These are phyloP conservation scores for Pimpla rufipes DNA, from an alignment of 2,888 invertebrate genomes.

Conservation along the genomic window DNA sequence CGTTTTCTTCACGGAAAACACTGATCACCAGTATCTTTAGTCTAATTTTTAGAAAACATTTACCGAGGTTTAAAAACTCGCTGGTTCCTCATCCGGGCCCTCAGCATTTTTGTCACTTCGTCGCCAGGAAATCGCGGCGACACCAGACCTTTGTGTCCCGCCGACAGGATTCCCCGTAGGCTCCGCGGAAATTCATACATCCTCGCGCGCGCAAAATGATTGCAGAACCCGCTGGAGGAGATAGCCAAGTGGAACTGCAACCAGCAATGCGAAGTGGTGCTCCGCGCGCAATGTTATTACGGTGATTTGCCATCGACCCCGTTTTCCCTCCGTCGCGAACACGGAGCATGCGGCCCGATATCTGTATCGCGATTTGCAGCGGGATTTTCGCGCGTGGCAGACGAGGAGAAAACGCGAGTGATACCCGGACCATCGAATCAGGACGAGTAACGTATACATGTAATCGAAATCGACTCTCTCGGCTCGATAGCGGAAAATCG, in stretches of 20 bases:
- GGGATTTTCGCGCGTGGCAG: not conserved
- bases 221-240: not conserved
- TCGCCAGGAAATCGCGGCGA: too few species aligned
- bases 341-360: not conserved
- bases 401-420: not conserved
- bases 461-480: not conserved
- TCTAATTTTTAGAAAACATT: too few species aligned
- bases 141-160: too few species aligned
- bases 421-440: not conserved
- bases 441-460: not conserved
- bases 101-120: too few species aligned
- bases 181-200: not conserved
- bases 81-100: too few species aligned
- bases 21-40: too few species aligned
- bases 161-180: not conserved
- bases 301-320: not conserved
- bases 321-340: not conserved
- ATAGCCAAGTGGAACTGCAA: not conserved
- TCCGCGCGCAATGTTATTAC: slow-evolving; percentile 1
- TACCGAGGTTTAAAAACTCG: too few species aligned
- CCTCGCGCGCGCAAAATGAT: not conserved
- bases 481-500: not conserved
- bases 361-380: not conserved
- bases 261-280: slow-evolving; percentile 1
- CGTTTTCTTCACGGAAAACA: too few species aligned